Percentiles rank a stretch among this genome's conserved stretches.
phyloP scores from a whole-genome alignment of 2,113 vertebrate species.

The Mustela nigripes region DNA sequence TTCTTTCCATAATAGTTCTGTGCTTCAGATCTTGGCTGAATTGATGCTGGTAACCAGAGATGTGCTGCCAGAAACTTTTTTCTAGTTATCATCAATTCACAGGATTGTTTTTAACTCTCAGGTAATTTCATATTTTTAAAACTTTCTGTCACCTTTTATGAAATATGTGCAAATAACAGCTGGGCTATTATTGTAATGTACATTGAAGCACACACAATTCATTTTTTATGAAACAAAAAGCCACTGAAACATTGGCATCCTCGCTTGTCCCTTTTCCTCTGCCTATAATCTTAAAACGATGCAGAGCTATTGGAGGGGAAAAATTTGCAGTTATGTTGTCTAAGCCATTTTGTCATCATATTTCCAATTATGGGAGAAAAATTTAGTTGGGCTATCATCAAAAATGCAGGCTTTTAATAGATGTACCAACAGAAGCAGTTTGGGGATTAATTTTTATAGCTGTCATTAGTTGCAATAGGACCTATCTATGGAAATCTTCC shows the following conservation, averaged over 20 bases:
- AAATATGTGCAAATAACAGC: neutral
- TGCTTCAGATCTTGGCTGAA: neutral
- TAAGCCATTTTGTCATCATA: neutral
- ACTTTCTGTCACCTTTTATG: neutral
- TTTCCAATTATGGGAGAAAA: conserved; percentile 15
- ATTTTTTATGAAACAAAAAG: conserved; percentile 1
- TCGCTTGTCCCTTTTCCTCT: neutral
- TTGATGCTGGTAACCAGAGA: neutral
- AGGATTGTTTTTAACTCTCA: neutral
- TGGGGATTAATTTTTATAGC: neutral
- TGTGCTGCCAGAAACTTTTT: neutral
- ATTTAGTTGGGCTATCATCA: neutral
- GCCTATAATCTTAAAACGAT: neutral
- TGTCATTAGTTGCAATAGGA: neutral
- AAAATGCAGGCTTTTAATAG: neutral
- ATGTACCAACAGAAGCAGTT: neutral
- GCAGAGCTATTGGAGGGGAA: neutral
- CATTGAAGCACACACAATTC: neutral
- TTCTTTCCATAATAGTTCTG: neutral
- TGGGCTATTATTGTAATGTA: conserved; percentile 14
- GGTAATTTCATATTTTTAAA: neutral
- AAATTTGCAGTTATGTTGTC: neutral
- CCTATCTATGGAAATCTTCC: neutral
- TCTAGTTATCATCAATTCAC: neutral
- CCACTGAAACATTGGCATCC: neutral